Evolutionary conservation across 1,140 invertebrate species (phyloP).

Genomic region (Heliconius hermathena): DNA sequence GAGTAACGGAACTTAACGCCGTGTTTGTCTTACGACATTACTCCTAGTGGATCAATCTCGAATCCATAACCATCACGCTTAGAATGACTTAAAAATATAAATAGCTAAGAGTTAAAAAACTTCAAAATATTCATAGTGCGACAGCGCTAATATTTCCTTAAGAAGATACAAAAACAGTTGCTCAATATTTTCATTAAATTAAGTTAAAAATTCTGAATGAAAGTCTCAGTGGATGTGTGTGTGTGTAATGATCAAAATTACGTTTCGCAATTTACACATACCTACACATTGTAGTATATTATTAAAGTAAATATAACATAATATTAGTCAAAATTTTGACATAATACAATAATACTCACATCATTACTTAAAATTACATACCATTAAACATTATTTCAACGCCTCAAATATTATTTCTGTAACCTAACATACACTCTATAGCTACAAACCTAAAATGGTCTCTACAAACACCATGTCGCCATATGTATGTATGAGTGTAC

Average conservation of each 20-base stretch:
- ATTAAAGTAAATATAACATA: not conserved
- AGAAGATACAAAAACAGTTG: no score
- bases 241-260: not conserved
- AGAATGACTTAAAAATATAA: no score
- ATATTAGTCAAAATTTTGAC: not conserved
- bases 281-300: not conserved
- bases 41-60: no score
- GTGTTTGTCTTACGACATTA: no score
- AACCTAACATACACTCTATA: not conserved
- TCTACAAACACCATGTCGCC: not conserved
- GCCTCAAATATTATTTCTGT: conserved; percentile 1
- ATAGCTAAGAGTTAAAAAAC: no score
- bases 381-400: conserved; percentile 5
- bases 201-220: no score
- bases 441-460: conserved; percentile 7
- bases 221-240: no score
- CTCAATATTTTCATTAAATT: no score
- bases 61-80: no score
- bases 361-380: not conserved
- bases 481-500: not conserved
- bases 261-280: not conserved
- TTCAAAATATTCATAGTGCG: no score
- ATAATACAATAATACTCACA: conserved; percentile 6
- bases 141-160: no score
- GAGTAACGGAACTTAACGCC: no score